Percentiles rank a stretch among this genome's conserved stretches.
Evolutionary conservation across 1,140 invertebrate species (phyloP).

Genomic region (Macrosteles quadrilineatus): DNA sequence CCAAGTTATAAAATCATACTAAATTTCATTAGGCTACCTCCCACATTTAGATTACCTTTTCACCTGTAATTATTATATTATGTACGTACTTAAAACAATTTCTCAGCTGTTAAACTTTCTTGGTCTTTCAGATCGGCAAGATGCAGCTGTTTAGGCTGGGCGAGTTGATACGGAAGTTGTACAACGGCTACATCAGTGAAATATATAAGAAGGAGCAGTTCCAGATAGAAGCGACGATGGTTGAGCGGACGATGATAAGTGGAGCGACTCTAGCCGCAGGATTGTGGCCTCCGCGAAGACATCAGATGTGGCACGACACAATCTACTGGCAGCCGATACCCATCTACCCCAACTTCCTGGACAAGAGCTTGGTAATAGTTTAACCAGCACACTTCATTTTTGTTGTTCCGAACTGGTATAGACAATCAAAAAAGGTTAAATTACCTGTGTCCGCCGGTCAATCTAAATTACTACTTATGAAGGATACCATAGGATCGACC

Average conservation of each 20-base stretch:
- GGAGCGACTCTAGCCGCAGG: constrained; percentile 79
- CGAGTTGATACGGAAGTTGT: background rate
- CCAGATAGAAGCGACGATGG: background rate
- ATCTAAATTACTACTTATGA: too few species aligned
- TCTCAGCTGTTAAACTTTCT: too few species aligned
- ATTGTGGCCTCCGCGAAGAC: constrained; percentile 70
- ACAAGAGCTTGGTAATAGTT: constrained; percentile 8
- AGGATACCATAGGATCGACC: too few species aligned
- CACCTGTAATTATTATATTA: too few species aligned
- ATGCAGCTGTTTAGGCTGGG: constrained; percentile 13
- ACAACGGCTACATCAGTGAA: constrained; percentile 3
- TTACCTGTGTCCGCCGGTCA: too few species aligned
- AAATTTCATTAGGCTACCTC: too few species aligned
- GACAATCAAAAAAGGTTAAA: too few species aligned
- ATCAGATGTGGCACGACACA: constrained; percentile 69
- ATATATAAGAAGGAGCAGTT: background rate
- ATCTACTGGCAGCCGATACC: constrained; percentile 87
- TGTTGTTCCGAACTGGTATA: too few species aligned
- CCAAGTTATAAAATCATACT: too few species aligned
- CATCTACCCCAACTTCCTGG: constrained; percentile 10
- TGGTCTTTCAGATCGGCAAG: constrained; percentile 4
- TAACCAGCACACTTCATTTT: too few species aligned
- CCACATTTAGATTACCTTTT: too few species aligned
- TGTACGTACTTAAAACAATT: too few species aligned
- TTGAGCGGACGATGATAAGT: constrained; percentile 52